phyloP scores from a whole-genome alignment of 23 tunicate species.

The Botrylloides violaceus region DNA sequence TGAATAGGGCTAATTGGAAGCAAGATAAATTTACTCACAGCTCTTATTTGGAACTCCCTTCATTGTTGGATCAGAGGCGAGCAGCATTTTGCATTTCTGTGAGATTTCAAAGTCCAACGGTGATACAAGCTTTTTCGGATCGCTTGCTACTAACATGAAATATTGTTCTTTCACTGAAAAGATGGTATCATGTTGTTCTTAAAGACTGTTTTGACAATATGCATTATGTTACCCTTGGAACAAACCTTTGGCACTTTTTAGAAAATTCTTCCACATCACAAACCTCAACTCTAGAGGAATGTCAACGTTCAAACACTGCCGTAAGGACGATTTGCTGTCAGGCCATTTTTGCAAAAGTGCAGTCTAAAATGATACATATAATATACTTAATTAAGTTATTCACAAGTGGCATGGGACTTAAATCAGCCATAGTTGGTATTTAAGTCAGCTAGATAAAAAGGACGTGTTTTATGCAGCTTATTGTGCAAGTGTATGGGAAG shows the following conservation, averaged over 20 bases:
- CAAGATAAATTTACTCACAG: slow-evolving; percentile 4
- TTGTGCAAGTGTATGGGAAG: too few species aligned
- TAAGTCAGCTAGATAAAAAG: too few species aligned
- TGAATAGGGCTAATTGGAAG: too few species aligned
- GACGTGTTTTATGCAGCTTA: too few species aligned
- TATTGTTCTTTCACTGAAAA: slow-evolving; percentile 28
- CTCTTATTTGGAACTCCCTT: slow-evolving; percentile 19
- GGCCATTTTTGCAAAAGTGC: slow-evolving; percentile 45
- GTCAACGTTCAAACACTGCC: slow-evolving; percentile 34
- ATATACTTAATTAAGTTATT: too few species aligned
- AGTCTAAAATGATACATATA: neutral
- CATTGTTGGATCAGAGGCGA: slow-evolving; percentile 39
- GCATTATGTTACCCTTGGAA: too few species aligned
- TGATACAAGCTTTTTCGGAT: slow-evolving; percentile 53
- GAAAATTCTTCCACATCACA: slow-evolving; percentile 38
- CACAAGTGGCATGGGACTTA: too few species aligned
- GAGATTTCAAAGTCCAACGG: slow-evolving; percentile 67
- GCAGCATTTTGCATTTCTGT: slow-evolving; percentile 54
- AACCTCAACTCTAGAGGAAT: slow-evolving; percentile 33
- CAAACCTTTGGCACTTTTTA: slow-evolving; percentile 25
- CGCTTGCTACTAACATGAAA: slow-evolving; percentile 18
- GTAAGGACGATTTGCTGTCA: slow-evolving; percentile 29
- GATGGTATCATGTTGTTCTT: too few species aligned
- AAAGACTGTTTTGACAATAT: too few species aligned
- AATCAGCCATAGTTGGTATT: too few species aligned